A percentile compares a stretch with the other conserved stretches of the same genome.
These are phyloP conservation scores for Amblyopsis rosae DNA, from an alignment of 2,113 vertebrate genomes.

Conservation along the genomic window DNA sequence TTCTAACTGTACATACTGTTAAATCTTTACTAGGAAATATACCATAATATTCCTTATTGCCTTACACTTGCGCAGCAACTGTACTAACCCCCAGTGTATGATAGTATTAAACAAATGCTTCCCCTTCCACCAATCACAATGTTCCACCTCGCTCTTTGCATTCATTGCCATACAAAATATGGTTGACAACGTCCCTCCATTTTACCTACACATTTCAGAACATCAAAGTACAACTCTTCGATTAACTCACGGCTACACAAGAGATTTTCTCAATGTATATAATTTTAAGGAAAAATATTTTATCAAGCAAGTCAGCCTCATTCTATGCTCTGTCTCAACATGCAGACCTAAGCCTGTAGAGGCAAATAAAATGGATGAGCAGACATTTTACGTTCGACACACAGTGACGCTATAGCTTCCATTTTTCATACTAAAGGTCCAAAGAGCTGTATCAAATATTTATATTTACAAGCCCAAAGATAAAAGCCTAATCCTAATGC, in stretches of 20 bases:
- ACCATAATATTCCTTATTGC: no score
- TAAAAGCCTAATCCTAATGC: constrained; percentile 38
- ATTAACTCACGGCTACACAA: neutral
- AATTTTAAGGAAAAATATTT: constrained; percentile 2
- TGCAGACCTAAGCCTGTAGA: constrained; percentile 20
- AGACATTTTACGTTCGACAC: constrained; percentile 66
- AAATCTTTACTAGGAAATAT: constrained; percentile 14
- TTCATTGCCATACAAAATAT: constrained; percentile 53
- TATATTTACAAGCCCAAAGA: constrained; percentile 34
- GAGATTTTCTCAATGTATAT: neutral
- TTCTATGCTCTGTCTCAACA: constrained; percentile 30
- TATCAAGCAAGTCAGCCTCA: constrained; percentile 23
- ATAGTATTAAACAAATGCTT: constrained; percentile 74
- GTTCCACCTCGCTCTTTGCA: constrained; percentile 75
- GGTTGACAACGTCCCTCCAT: constrained; percentile 74
- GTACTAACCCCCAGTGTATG: constrained; percentile 69
- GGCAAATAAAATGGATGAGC: constrained; percentile 49
- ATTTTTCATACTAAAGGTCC: constrained; percentile 23
- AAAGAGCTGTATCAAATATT: constrained; percentile 34
- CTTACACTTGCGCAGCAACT: constrained; percentile 59
- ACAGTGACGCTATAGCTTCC: constrained; percentile 17
- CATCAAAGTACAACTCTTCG: neutral
- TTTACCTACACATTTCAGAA: constrained; percentile 39
- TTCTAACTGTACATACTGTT: constrained; percentile 22
- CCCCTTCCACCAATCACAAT: constrained; percentile 77